phyloP scores from a whole-genome alignment of 2,113 vertebrate genomes.

The Toxotes chatareus region DNA sequence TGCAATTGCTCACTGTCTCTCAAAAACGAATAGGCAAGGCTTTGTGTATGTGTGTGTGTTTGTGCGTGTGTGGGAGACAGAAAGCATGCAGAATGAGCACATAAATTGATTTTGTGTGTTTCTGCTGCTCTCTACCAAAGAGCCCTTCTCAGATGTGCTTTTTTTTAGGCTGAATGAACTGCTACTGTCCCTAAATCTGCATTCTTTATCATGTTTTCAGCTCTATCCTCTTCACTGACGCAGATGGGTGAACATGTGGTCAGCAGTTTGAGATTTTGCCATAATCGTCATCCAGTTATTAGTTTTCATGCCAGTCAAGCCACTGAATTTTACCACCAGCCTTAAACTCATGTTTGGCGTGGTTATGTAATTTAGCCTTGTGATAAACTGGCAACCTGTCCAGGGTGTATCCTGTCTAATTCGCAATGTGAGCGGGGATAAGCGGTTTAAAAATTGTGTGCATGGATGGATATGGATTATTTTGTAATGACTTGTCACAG shows the following conservation, averaged over 20 bases:
- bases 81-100: constrained; percentile 22
- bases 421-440: constrained; percentile 35
- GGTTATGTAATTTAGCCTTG: constrained; percentile 39
- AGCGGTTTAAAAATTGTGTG: constrained; percentile 47
- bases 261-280: neutral
- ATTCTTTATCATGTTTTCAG: neutral
- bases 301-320: constrained; percentile 7
- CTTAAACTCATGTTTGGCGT: constrained; percentile 8
- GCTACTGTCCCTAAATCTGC: neutral
- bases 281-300: constrained; percentile 13
- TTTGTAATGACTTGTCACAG: constrained; percentile 56
- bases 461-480: constrained; percentile 59
- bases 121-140: constrained; percentile 11
- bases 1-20: constrained; percentile 63
- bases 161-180: neutral
- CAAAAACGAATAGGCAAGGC: constrained; percentile 41
- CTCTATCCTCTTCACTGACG: neutral
- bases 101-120: constrained; percentile 59
- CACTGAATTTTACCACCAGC: neutral
- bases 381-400: constrained; percentile 24
- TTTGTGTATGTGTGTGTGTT: constrained; percentile 21
- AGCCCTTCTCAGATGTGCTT: neutral
- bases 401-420: constrained; percentile 16
- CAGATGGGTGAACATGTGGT: neutral
- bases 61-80: constrained; percentile 10